Base-by-base conservation (phyloP, 1,140 invertebrate genomes). In the Varroa destructor region DNA sequence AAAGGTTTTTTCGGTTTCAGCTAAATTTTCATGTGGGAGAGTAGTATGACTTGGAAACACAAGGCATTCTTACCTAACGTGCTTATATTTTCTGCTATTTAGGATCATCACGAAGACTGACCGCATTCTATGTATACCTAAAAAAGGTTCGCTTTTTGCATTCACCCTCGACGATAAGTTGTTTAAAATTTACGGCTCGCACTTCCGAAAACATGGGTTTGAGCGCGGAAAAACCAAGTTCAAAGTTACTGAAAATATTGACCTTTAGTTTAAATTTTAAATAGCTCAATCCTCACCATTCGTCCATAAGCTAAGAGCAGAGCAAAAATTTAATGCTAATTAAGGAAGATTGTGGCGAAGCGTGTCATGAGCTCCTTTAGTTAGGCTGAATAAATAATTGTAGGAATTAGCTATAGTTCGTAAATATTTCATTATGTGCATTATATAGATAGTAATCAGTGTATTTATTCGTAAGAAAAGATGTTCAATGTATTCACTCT, bases 171-270 rank as follows among this genome's bases (percentile, higher is more conserved):
- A 83, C 3, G 79, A 83, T 56, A 80, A 85, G 73, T 79, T 80
- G 56, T 84, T 88, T 70, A 84, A 83, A 72, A 81, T 89, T 42
- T 85, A 85, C 77, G 88, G 88, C 55, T 87, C 86, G 77, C 84
- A 88, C 76, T 79, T 89, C 36, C 80, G 81, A 64, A 82, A 83
- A 72, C 81, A 84, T 72, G 84, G 87, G 25, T 84, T 83, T 55
- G 87, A 89, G 76, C 81, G 88, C 61, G 84, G 84, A 37, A 84
- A 85, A 1, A 87, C 85, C 73, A 89, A 88, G 76, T 85, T 88
- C 43, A 89, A 88, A 43, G n/a, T 73, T 51, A 55, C 43, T 55
- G 61, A 67, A 37, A 67, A 67, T 67, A 51, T 73, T 51, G 73
- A 67, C 14, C 55, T 74, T 46, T 64, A 51, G 46, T 51, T 51